These are phyloP conservation scores for Torymus auratus DNA, from an alignment of 2,888 invertebrate species.

Conservation along the genomic window DNA sequence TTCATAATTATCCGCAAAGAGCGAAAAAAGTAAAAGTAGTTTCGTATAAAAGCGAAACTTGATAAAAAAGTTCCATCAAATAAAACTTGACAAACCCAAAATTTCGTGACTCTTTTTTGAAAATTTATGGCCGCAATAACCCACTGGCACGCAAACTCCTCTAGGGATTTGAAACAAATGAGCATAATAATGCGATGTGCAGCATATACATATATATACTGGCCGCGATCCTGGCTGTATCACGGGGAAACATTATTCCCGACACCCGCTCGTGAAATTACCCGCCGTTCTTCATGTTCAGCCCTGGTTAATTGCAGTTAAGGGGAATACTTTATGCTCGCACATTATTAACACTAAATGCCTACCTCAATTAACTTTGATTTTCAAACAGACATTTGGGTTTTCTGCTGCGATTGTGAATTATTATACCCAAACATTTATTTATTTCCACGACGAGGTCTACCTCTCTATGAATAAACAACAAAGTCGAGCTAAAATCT, in stretches of 20 bases:
- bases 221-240: background rate
- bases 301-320: constrained; percentile 4
- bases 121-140: constrained; percentile 65
- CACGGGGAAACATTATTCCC: constrained; percentile 16
- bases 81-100: no score
- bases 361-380: no score
- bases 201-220: background rate
- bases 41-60: no score
- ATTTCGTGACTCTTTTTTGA: constrained; percentile 1
- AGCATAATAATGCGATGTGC: constrained; percentile 58
- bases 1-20: no score
- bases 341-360: background rate
- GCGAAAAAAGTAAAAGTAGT: no score
- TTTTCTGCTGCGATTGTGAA: no score
- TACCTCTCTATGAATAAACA: no score
- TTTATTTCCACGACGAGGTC: no score
- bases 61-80: no score
- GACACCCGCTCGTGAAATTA: constrained; percentile 3
- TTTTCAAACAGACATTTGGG: no score
- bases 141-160: constrained; percentile 56
- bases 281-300: constrained; percentile 9
- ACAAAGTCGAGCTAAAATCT: no score
- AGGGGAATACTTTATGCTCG: background rate
- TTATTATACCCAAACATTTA: no score
- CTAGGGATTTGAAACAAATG: constrained; percentile 62